Conservation (phyloP, 1,140 invertebrate species). For the Platyscapa corneri region DNA sequence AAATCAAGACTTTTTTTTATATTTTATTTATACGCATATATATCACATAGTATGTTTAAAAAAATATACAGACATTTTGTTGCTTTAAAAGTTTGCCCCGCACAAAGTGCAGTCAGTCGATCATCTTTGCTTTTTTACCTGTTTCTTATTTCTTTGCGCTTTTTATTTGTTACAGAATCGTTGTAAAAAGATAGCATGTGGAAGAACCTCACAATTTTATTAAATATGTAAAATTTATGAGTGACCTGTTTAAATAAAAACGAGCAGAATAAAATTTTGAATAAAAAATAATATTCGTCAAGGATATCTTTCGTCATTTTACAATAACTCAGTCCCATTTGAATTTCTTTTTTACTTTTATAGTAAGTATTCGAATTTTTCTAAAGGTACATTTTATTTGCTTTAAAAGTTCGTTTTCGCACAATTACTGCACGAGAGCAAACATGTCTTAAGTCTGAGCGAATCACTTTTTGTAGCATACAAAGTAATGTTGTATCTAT, state of each 20-base stretch:
- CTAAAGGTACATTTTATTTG: conserved; percentile 38
- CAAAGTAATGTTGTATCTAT: conserved; percentile 24
- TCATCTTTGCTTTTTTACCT: conserved; percentile 34
- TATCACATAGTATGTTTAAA: conserved; percentile 53
- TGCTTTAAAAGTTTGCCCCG: conserved; percentile 47
- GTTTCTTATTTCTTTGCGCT: conserved; percentile 29
- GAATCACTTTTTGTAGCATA: conserved; percentile 5
- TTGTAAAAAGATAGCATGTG: conserved; percentile 45
- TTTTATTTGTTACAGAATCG: conserved; percentile 44
- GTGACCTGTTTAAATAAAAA: conserved; percentile 46
- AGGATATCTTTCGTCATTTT: conserved; percentile 41
- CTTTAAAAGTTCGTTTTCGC: conserved; percentile 22
- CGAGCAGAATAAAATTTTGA: conserved; percentile 48
- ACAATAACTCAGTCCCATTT: conserved; percentile 49
- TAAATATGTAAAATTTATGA: conserved; percentile 42
- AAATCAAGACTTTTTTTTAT: conserved; percentile 26
- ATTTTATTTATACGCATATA: conserved; percentile 50
- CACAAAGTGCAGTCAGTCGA: conserved; percentile 45
- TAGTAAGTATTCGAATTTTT: conserved; percentile 27
- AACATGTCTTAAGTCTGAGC: conserved; percentile 48
- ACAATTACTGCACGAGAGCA: conserved; percentile 33
- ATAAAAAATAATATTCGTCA: conserved; percentile 49
- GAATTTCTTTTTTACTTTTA: conserved; percentile 1
- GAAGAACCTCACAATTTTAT: conserved; percentile 35
- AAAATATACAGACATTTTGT: conserved; percentile 53